Conservation (phyloP, 2,797 vertebrate genomes). For the Squalus acanthias region DNA sequence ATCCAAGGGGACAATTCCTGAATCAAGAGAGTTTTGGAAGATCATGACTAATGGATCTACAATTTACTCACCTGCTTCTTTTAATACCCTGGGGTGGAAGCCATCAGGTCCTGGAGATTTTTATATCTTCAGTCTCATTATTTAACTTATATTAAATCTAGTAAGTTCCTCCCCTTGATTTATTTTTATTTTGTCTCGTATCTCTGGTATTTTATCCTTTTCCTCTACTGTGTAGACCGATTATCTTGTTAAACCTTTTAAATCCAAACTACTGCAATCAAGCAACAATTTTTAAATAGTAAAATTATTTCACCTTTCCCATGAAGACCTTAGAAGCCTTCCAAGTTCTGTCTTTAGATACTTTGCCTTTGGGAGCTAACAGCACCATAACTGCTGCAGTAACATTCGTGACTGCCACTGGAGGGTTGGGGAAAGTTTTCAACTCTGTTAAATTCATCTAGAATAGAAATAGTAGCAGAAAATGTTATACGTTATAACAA, state of each 20-base stretch:
- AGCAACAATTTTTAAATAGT: neutral
- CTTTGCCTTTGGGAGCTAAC: slow-evolving; percentile 61
- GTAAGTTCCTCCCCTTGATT: neutral
- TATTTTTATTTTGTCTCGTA: neutral
- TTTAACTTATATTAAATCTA: neutral
- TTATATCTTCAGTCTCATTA: neutral
- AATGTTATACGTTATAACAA: neutral
- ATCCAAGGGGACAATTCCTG: neutral
- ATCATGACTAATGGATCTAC: neutral
- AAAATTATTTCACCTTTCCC: slow-evolving; percentile 66
- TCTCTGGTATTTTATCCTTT: neutral
- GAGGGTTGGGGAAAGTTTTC: slow-evolving; percentile 75
- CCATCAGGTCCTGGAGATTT: neutral
- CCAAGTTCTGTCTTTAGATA: slow-evolving; percentile 73
- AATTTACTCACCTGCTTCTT: neutral
- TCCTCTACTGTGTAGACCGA: neutral
- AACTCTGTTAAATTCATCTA: slow-evolving; percentile 77
- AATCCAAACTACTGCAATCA: neutral
- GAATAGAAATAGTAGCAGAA: slow-evolving; percentile 34
- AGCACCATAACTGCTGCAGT: slow-evolving; percentile 74
- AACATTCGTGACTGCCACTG: slow-evolving; percentile 68
- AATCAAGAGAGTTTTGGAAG: neutral
- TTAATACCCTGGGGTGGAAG: neutral
- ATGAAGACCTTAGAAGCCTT: slow-evolving; percentile 72
- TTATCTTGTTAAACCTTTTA: neutral